Base-by-base conservation (phyloP, 1,140 invertebrate genomes). In the Onthophagus taurus region DNA sequence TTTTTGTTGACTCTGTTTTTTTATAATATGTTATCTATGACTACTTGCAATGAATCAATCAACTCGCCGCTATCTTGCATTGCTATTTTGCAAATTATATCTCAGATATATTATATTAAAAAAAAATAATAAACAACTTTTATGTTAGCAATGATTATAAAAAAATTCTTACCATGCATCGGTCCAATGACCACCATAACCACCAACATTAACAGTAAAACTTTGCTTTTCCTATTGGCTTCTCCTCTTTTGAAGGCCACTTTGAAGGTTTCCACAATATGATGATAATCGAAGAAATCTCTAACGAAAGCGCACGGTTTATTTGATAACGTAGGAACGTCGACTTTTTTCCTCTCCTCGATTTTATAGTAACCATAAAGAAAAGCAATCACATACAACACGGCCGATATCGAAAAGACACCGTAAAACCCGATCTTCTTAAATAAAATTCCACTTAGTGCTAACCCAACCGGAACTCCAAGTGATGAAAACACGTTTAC, bases 121-220 rank as follows among this genome's bases (percentile, higher is more conserved):
- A 26, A 26, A 6, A 26, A 6, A n/a, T 26, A 65, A 43, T 20
- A 43, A 5, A 14, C 9, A 30, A 29, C 29, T 42, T 42, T 21
- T n/a, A 30, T 42, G 8, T 42, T 30, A 12, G 11, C 35, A 41
- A 11, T 29, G 12, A 2, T 3, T 19, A 45, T 24, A 20, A 19
- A 24, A 4, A 8, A n/a, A 11, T 12, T 68, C 76, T 76, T 60
- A 84, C 82, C 84, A 51, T 86, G 82, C 64, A 87, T 74, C 1
- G 83, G 83, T 36, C 84, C 84, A 48, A 86, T 84, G 37, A 87
- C 81, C 9, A 86, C 82, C 73, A 84, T 85, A n/a, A 85, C 74
- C 20, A 84, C 80, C 19, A 86, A 63, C 71, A 86, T 84, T 4
- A 88, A 67, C 55, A 85, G 75, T 42, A 82, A 74, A 12, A 87